Percentiles rank a stretch among this genome's conserved stretches.
Conservation (phyloP, 2,888 invertebrate species). For the Mystacides longicornis region DNA sequence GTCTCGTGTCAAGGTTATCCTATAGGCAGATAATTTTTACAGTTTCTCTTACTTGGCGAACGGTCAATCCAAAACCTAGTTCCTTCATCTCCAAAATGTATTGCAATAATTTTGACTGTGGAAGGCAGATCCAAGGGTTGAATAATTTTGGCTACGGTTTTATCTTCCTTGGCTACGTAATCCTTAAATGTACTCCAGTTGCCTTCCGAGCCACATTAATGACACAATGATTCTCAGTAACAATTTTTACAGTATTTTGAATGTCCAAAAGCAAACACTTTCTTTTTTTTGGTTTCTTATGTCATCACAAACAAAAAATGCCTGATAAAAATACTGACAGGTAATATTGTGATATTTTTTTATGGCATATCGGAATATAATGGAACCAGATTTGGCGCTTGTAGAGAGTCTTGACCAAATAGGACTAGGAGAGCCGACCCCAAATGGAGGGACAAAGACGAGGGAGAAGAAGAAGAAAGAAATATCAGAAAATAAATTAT, state of each 20-base stretch:
- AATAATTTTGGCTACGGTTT: slow-evolving; percentile 7
- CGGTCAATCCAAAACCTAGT: slow-evolving; percentile 8
- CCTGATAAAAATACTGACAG: neutral
- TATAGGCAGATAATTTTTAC: slow-evolving; percentile 20
- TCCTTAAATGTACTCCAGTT: slow-evolving; percentile 9
- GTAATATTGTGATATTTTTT: slow-evolving; percentile 5
- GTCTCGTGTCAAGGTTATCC: slow-evolving; percentile 16
- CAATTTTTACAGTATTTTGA: slow-evolving; percentile 9
- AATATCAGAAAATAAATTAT: too few relatives aligned
- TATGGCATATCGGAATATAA: slow-evolving; percentile 5
- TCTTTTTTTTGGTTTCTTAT: slow-evolving; percentile 3
- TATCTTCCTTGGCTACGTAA: slow-evolving; percentile 8
- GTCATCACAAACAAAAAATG: slow-evolving; percentile 4
- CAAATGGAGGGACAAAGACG: too few relatives aligned
- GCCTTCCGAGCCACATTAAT: slow-evolving; percentile 6
- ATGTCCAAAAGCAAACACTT: slow-evolving; percentile 6
- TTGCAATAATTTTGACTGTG: slow-evolving; percentile 1
- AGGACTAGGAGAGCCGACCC: too few relatives aligned
- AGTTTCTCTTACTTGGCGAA: slow-evolving; percentile 6
- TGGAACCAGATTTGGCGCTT: too few relatives aligned
- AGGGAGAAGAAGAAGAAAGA: too few relatives aligned
- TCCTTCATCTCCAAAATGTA: slow-evolving; percentile 10
- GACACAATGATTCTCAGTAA: slow-evolving; percentile 5
- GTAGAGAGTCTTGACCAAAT: too few relatives aligned
- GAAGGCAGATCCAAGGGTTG: slow-evolving; percentile 9